Conservation (phyloP, 2,113 vertebrate genomes). For the Brachyistius frenatus region DNA sequence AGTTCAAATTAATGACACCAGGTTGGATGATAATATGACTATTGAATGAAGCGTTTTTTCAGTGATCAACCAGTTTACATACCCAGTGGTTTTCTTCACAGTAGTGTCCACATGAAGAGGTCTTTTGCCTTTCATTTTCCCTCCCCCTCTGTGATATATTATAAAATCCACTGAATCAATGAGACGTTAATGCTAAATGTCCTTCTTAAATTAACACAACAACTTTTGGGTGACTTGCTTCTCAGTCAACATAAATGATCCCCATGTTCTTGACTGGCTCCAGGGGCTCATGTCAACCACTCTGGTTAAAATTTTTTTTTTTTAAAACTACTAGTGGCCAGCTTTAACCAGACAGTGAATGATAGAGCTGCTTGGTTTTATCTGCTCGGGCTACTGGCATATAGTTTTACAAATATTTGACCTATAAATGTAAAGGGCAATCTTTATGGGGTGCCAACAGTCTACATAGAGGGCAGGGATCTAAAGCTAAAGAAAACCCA, state of each 20-base stretch:
- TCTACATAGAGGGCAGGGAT: not conserved
- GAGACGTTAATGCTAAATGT: too few relatives aligned
- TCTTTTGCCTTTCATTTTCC: not conserved
- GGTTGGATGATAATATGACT: too few relatives aligned
- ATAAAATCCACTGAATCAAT: too few relatives aligned
- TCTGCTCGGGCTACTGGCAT: too few relatives aligned
- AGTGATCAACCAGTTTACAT: not conserved
- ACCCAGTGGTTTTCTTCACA: not conserved
- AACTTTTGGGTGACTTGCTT: too few relatives aligned
- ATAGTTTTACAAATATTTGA: not conserved
- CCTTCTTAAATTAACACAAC: too few relatives aligned
- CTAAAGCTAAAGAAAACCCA: not conserved
- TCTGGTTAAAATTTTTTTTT: not conserved
- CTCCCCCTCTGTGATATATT: not conserved
- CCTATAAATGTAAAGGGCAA: not conserved
- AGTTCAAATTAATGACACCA: not conserved
- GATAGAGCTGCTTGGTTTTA: too few relatives aligned
- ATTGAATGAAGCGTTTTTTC: not conserved
- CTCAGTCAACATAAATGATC: too few relatives aligned
- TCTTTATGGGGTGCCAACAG: not conserved
- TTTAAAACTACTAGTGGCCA: not conserved
- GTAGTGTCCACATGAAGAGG: not conserved
- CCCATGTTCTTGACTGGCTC: too few relatives aligned
- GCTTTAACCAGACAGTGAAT: too few relatives aligned
- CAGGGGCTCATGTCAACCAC: too few relatives aligned